Evolutionary conservation across 2,888 invertebrate genomes (phyloP).

Genomic region (Muscina levida): DNA sequence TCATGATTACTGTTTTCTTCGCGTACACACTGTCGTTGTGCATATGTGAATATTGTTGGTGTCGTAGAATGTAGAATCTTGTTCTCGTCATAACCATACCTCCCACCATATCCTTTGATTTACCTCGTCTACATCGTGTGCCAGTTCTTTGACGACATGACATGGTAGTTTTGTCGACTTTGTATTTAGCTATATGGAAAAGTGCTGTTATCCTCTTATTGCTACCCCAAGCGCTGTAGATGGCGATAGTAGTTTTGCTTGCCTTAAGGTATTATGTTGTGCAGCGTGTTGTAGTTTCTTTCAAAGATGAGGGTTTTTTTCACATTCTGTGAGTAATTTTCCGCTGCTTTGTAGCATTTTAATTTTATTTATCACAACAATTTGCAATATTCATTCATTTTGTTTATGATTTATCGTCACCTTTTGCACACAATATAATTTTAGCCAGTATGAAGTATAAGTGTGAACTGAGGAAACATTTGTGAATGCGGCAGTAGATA

Average conservation of each 20-base stretch:
- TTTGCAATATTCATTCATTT: slow-evolving; percentile 63
- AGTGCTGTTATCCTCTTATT: slow-evolving; percentile 46
- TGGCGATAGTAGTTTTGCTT: not conserved
- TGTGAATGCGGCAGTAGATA: too few relatives aligned
- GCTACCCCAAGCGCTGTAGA: slow-evolving; percentile 41
- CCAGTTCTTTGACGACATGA: not conserved
- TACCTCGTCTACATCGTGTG: not conserved
- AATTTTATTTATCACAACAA: slow-evolving; percentile 73
- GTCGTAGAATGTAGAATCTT: too few relatives aligned
- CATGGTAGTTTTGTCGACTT: not conserved
- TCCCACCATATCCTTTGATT: not conserved
- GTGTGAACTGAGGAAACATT: too few relatives aligned
- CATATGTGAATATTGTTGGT: not conserved
- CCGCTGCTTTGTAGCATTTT: slow-evolving; percentile 75
- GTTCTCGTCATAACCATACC: not conserved
- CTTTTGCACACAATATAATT: too few relatives aligned
- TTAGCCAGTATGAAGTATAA: too few relatives aligned
- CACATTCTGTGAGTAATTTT: slow-evolving; percentile 72
- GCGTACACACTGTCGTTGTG: not conserved
- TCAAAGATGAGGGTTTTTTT: slow-evolving; percentile 20
- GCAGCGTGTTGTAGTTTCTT: slow-evolving; percentile 4
- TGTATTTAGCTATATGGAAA: slow-evolving; percentile 19
- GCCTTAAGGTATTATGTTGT: not conserved
- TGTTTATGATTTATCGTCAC: too few relatives aligned
- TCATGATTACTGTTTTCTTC: not conserved